These are phyloP conservation scores for Chironomus striatipennis DNA, from an alignment of 1,140 invertebrate species.

Conservation along the genomic window DNA sequence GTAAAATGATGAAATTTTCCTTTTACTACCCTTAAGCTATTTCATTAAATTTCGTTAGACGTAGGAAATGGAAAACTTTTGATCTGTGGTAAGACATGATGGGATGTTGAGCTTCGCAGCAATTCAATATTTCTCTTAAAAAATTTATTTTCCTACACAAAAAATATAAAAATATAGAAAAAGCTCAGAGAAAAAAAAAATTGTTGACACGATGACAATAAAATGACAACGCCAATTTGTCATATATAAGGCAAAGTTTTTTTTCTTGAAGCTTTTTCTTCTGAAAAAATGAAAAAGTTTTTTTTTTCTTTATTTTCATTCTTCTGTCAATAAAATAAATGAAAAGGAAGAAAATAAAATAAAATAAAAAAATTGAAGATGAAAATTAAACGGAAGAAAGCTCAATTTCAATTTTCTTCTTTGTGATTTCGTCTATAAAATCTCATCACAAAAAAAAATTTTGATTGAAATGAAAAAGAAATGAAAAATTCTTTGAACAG, in stretches of 20 bases:
- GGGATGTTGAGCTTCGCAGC: background rate
- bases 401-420: background rate
- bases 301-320: background rate
- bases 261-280: background rate
- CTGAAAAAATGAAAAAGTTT: background rate
- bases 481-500: background rate
- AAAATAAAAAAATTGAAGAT: background rate
- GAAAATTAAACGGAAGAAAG: background rate
- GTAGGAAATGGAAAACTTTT: slow-evolving; percentile 1
- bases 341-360: background rate
- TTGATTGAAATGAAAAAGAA: background rate
- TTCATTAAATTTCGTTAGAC: slow-evolving; percentile 5
- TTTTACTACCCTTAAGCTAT: background rate
- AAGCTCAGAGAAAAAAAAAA: background rate
- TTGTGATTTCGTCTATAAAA: background rate
- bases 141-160: too few relatives aligned
- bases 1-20: background rate
- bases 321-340: background rate
- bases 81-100: background rate
- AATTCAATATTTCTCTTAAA: too few relatives aligned
- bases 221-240: slow-evolving; percentile 22
- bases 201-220: slow-evolving; percentile 21
- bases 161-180: too few relatives aligned
- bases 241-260: background rate
- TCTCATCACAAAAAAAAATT: background rate